Percentiles rank a stretch among this genome's conserved stretches.
Evolutionary conservation across 1,140 invertebrate species (phyloP).

Genomic region (Lordiphosa stackelbergi): DNA sequence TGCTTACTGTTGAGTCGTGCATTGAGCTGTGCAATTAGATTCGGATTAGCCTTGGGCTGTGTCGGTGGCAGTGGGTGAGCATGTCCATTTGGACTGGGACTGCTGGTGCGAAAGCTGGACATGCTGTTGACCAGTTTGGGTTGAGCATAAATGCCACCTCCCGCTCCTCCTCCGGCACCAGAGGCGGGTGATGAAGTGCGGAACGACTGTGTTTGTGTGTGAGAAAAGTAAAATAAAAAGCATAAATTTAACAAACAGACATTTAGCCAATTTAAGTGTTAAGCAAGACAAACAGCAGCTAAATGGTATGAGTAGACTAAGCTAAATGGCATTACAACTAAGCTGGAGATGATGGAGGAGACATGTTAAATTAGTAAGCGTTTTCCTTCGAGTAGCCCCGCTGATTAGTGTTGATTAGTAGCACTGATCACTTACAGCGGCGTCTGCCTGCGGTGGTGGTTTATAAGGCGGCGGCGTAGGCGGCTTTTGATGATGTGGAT

Average conservation of each 20-base stretch:
- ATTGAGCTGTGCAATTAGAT: conserved; percentile 76
- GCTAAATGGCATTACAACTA: conserved; percentile 41
- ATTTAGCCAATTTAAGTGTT: conserved; percentile 11
- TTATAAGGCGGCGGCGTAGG: conserved; percentile 54
- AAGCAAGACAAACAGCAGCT: conserved; percentile 29
- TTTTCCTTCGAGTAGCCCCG: conserved; percentile 2
- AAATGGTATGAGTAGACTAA: conserved; percentile 22
- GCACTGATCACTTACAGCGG: conserved; percentile 63
- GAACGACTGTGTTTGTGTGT: conserved; percentile 56
- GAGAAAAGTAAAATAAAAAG: conserved; percentile 24
- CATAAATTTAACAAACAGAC: conserved; percentile 39
- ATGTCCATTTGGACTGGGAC: conserved; percentile 66
- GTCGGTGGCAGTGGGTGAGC: conserved; percentile 67
- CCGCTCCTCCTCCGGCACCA: conserved; percentile 34
- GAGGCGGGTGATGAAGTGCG: conserved; percentile 70
- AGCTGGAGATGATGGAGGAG: conserved; percentile 17
- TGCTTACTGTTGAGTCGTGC: conserved; percentile 71
- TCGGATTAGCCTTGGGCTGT: conserved; percentile 75
- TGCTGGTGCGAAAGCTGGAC: conserved; percentile 74
- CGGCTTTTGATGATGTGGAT: conserved; percentile 38
- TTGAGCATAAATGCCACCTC: conserved; percentile 71
- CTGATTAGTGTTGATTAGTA: conserved; percentile 46
- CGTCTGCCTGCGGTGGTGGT: conserved; percentile 47
- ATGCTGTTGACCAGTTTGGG: conserved; percentile 73
- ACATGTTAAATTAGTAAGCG: conserved; percentile 19